Evolutionary conservation across 2,888 invertebrate species (phyloP).

Genomic region (Neoitamus cyanurus): DNA sequence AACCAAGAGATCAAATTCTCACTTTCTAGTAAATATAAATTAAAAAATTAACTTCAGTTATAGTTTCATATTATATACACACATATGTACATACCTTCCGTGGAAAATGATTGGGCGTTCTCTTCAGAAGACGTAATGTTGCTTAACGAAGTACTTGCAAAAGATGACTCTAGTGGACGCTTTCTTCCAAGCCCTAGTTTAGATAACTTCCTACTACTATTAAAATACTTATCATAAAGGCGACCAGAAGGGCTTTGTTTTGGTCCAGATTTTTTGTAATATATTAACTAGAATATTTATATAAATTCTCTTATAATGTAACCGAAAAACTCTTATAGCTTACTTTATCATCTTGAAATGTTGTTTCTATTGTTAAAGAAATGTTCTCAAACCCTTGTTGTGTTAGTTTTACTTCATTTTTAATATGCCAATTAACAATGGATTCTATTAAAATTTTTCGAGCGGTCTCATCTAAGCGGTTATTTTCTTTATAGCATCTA

Average conservation of each 20-base stretch:
- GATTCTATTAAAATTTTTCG: conserved; percentile 1
- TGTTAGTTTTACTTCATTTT: neutral
- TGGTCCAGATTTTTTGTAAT: neutral
- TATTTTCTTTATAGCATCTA: neutral
- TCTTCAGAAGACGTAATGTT: neutral
- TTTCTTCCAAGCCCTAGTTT: neutral
- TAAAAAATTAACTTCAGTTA: neutral
- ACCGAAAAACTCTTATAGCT: neutral
- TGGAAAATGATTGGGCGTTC: neutral
- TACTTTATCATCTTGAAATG: neutral
- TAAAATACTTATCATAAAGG: neutral
- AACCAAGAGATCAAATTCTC: neutral
- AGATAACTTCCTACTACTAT: neutral
- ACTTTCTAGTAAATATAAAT: neutral
- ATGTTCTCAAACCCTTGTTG: neutral
- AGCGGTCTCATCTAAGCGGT: neutral
- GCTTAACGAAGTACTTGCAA: neutral
- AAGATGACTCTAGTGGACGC: neutral
- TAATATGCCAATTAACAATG: neutral
- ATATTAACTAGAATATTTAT: neutral
- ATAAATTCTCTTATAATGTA: neutral
- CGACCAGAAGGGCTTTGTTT: neutral
- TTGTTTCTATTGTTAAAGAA: neutral
- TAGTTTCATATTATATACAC: neutral
- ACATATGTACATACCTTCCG: neutral